phyloP scores from a whole-genome alignment of 2,888 invertebrate species.

The Noctua fimbriata region DNA sequence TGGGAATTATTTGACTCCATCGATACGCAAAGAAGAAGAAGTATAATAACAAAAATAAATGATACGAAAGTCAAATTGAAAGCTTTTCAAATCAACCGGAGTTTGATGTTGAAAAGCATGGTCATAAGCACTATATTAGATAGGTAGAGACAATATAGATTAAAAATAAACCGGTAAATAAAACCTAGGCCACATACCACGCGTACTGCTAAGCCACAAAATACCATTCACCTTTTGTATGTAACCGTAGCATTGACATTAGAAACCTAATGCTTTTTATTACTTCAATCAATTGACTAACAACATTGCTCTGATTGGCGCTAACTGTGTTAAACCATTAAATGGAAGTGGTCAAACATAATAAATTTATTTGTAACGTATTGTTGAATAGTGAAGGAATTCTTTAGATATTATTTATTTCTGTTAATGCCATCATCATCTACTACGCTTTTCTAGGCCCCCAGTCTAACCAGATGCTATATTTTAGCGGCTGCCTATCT shows the following conservation, averaged over 20 bases:
- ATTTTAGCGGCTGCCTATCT: too few relatives aligned
- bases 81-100: neutral
- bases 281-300: constrained; percentile 35
- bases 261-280: constrained; percentile 65
- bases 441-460: neutral
- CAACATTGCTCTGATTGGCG: constrained; percentile 12
- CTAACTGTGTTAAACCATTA: constrained; percentile 31
- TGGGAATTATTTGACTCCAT: too few relatives aligned
- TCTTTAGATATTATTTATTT: neutral
- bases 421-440: neutral
- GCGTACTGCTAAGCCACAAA: neutral
- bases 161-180: neutral
- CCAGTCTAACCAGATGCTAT: neutral
- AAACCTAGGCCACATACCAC: neutral
- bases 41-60: neutral
- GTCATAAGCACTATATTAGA: neutral
- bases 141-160: neutral
- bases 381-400: neutral
- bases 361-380: constrained; percentile 15
- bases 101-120: neutral
- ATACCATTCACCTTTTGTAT: constrained; percentile 21
- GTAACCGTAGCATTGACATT: constrained; percentile 68
- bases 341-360: constrained; percentile 13
- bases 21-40: neutral
- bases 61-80: neutral